Base-by-base conservation (phyloP, 2,797 vertebrate species). In the Falco peregrinus region DNA sequence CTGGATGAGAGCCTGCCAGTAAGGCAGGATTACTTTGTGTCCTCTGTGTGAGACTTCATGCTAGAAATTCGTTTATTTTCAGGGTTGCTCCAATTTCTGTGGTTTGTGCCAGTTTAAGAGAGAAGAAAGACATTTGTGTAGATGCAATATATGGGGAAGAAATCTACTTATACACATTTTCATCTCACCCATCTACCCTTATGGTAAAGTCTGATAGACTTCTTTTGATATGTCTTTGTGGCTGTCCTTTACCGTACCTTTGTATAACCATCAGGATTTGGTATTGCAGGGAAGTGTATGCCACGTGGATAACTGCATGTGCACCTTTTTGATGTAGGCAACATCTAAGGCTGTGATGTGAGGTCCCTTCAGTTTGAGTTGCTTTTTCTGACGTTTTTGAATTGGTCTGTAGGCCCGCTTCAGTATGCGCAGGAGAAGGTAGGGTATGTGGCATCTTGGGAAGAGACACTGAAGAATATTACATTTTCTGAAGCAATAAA, bases 401-500 rank as follows among this genome's bases (percentile, higher is more conserved):
- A 13, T 21, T 41, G 47, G 26, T 81, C 47, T 45, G 41, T 54
- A 16, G 1, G 1, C 24, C 37, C 68, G 20, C 39, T 84, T 63
- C 39, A 35, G 67, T 31, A 14, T 21, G 21, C 2, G 6, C 48
- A 63, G 67, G 77, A 87, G 37, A 39, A 63, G 33, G 45, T 43
- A 11, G 37, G 18, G 11, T 70, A 21, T 21, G 21, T 0, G 1
- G 11, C 51, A 37, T 59, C 67, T 87, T 13, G 2, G 60, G 41
- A 39, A 16, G 21, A 87, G 59, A 45, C 68, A 25, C 45, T n/a
- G 17, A 70, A 90, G 67, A 74, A 67, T 74, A 80, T 74, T 51
- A 53, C 25, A 19, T 84, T 88, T 79, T 82, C 81, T 70, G 71
- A 87, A 90, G 64, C 71, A 93, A 87, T 91, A 90, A 95, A 93